Base-by-base conservation (phyloP, 2,888 invertebrate genomes). In the Atethmia centrago region DNA sequence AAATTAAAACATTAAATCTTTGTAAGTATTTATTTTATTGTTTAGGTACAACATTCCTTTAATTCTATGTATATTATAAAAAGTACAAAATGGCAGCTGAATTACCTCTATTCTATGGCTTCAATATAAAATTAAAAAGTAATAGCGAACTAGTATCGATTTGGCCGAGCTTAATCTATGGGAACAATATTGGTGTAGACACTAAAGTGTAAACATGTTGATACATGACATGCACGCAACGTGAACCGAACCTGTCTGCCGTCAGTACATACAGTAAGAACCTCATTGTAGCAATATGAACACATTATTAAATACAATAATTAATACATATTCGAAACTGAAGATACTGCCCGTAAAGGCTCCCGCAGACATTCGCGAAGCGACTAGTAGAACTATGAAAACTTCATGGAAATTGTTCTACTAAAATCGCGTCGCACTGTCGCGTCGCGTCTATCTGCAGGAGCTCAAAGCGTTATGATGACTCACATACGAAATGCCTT, bases 81-180 rank as follows among this genome's bases (percentile, higher is more conserved):
- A 91, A 92, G 92, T 93, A 93, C 92, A 93, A 93, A 92, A 94
- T 88, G 95, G 95, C 95, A 96, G 95, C 95, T 95, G 91, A 88
- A 90, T 80, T 87, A 87, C 82, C 87, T 89, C 87, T 88, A 89
- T 88, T 88, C 66, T 89, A 88, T 88, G 88, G 89, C 88, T 90
- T 88, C 83, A 87, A 90, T 85, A 82, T 83, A 3, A 36, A 36
- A 36, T 36, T n/a, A n/a, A 88, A 89, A 88, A 82, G 85, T 82
- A 87, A 88, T 85, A 88, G 82, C 81, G 80, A 80, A 65, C 75
- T 87, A 84, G 81, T 85, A 85, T 86, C 77, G 86, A 89, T 94
- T 95, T 92, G 93, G 94, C 93, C 92, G 95, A 95, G 95, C 95
- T 96, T 96, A 95, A 90, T 93, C 89, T 92, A 92, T 92, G 96